Evolutionary conservation across 1,140 invertebrate species (phyloP).

Genomic region (Aphidius gifuensis): DNA sequence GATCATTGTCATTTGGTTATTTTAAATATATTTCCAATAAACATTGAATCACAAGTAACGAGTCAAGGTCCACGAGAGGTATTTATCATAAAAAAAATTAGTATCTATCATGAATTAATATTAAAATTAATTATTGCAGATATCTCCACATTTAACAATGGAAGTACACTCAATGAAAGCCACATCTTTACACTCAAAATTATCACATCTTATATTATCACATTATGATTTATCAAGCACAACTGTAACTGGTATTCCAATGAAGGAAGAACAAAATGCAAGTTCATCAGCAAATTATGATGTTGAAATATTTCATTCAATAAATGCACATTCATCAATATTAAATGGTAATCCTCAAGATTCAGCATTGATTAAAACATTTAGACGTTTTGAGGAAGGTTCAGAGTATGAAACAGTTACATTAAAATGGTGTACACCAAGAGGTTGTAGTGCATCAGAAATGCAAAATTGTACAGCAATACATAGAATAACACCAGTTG

Average conservation of each 20-base stretch:
- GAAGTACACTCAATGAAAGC: conserved; percentile 72
- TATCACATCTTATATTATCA: conserved; percentile 72
- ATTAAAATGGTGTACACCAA: conserved; percentile 93
- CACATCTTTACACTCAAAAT: conserved; percentile 59
- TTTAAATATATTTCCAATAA: conserved; percentile 81
- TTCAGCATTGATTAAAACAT: conserved; percentile 48
- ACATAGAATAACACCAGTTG: conserved; percentile 89
- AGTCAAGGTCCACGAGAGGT: conserved; percentile 66
- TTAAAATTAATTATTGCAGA: conserved; percentile 42
- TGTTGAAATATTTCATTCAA: conserved; percentile 91
- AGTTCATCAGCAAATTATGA: conserved; percentile 97
- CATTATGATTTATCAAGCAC: conserved; percentile 94
- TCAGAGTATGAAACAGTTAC: conserved; percentile 75
- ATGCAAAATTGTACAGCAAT: conserved; percentile 78
- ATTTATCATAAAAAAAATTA: conserved; percentile 25
- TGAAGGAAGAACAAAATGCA: conserved; percentile 99
- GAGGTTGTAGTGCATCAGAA: conserved; percentile 74
- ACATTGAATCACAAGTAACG: conserved; percentile 70
- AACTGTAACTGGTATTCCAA: conserved; percentile 96
- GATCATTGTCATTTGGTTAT: conserved; percentile 86
- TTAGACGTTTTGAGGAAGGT: conserved; percentile 59
- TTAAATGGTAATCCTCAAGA: conserved; percentile 61
- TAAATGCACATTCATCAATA: conserved; percentile 77
- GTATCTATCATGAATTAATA: neutral
- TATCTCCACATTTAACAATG: conserved; percentile 64